A percentile compares a stretch with the other conserved stretches of the same genome.
Evolutionary conservation across 2,797 vertebrate species (phyloP).

Genomic region (Parambassis ranga): DNA sequence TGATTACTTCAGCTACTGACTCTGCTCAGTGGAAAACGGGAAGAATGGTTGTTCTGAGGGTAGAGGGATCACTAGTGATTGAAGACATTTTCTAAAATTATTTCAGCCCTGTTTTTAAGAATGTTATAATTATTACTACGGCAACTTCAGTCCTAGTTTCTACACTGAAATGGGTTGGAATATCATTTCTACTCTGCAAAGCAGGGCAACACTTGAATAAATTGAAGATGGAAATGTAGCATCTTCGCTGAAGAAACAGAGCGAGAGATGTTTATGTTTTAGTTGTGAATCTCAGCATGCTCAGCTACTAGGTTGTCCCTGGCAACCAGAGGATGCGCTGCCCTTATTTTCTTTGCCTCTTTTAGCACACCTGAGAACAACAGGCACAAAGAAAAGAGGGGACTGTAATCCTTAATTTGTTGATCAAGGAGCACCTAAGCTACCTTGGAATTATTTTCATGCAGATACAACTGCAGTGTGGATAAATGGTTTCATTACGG

Average conservation of each 20-base stretch:
- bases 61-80: slow-evolving; percentile 7
- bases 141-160: slow-evolving; percentile 6
- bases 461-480: slow-evolving; percentile 17
- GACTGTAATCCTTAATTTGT: slow-evolving; percentile 33
- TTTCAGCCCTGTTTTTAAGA: background rate
- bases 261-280: background rate
- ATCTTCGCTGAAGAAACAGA: slow-evolving; percentile 1
- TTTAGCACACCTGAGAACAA: too few species aligned
- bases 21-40: slow-evolving; percentile 18
- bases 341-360: background rate
- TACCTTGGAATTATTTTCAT: slow-evolving; percentile 25
- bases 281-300: slow-evolving; percentile 6
- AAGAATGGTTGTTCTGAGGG: slow-evolving; percentile 17
- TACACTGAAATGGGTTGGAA: slow-evolving; percentile 7
- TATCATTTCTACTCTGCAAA: slow-evolving; percentile 8
- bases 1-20: slow-evolving; percentile 29
- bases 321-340: slow-evolving; percentile 25
- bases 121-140: slow-evolving; percentile 11
- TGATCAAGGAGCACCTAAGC: slow-evolving; percentile 13
- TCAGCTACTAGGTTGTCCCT: slow-evolving; percentile 19
- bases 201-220: slow-evolving; percentile 15
- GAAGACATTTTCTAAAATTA: slow-evolving; percentile 4
- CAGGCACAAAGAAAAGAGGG: background rate
- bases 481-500: slow-evolving; percentile 22
- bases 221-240: slow-evolving; percentile 22